A percentile compares a stretch with the other conserved stretches of the same genome.
Conservation (phyloP, 1,140 invertebrate genomes). For the Eufriesea mexicana region DNA sequence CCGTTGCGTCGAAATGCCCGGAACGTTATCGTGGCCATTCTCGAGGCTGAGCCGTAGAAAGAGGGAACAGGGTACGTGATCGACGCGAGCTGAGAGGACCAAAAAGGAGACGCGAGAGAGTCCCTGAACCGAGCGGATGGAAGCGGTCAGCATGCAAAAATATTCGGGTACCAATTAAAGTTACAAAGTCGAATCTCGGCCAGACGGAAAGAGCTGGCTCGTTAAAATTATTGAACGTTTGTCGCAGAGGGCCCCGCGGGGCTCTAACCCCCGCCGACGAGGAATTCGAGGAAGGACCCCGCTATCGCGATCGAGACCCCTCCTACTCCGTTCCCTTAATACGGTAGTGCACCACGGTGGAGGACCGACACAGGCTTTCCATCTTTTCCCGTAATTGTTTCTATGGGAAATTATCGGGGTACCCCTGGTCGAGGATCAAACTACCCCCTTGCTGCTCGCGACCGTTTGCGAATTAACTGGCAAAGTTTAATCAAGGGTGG, state of each 20-base stretch:
- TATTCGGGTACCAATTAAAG: conserved; percentile 66
- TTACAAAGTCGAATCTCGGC: conserved; percentile 43
- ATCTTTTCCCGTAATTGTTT: conserved; percentile 53
- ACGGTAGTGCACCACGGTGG: background rate
- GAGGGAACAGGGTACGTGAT: background rate
- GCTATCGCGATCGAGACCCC: conserved; percentile 66
- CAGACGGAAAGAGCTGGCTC: conserved; percentile 59
- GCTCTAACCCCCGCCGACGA: background rate
- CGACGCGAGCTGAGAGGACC: background rate
- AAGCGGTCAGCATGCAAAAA: conserved; percentile 47
- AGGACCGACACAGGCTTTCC: too few relatives aligned
- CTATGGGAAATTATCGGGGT: conserved; percentile 62
- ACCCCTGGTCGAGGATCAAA: background rate
- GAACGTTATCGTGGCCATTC: conserved; percentile 12
- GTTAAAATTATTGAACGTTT: conserved; percentile 79
- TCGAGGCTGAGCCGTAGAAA: background rate
- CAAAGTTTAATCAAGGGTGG: too few relatives aligned
- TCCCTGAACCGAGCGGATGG: background rate
- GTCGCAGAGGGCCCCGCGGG: conserved; percentile 24
- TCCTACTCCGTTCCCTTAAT: conserved; percentile 26
- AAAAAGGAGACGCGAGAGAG: background rate
- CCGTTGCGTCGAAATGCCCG: background rate
- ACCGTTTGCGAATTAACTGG: too few relatives aligned
- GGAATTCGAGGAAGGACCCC: conserved; percentile 47
- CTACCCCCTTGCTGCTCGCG: too few relatives aligned